Base-by-base conservation (phyloP, 2,888 invertebrate species). In the Chloroclysta siterata region DNA sequence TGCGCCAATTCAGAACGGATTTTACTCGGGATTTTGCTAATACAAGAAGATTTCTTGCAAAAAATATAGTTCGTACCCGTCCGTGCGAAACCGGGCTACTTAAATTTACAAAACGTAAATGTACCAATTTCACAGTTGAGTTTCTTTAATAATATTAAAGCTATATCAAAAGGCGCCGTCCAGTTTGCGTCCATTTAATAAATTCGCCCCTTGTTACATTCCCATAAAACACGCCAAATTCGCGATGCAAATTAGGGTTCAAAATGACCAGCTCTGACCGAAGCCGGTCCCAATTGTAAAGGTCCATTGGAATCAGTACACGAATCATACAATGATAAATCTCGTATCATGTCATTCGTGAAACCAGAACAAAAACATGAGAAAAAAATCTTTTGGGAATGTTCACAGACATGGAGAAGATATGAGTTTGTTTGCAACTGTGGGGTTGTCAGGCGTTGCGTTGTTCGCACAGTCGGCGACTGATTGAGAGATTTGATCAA, bases 371-470 rank as follows among this genome's bases (percentile, higher is more conserved):
- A 56, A 56, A 56, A 51, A 44, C 41, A 51, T 39, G 39, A 22
- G 33, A 15, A 57, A 57, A 22, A 50, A 50, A 41, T 41, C 39
- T 41, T 39, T 55, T 47, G n/a, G 39, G 36, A 14, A 33, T 48
- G 10, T 42, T 6, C 53, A 42, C 22, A 70, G 68, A 61, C 14
- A 65, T 67, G 64, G 62, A 93, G 59, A 57, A 11, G 11, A 39
- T 39, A 39, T 2, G 0, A 39, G 36, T 39, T 39, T 8, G 36
- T 39, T 11, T 33, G 33, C 7, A 33, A 6, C 33, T 7, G 29
- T 29, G 7, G 5, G 8, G 22, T 22, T 22, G 8, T 6, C 33
- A 33, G 33, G 8, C 33, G 33, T 33, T 1, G 6, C 6, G 6
- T 33, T 33, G 33, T 33, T 33, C 8, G 33, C 33, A 33, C n/a